Evolutionary conservation across 2,113 vertebrate genomes (phyloP), one percentile per base, ranked within the genome.

Genomic region (Myotis yumanensis): DNA sequence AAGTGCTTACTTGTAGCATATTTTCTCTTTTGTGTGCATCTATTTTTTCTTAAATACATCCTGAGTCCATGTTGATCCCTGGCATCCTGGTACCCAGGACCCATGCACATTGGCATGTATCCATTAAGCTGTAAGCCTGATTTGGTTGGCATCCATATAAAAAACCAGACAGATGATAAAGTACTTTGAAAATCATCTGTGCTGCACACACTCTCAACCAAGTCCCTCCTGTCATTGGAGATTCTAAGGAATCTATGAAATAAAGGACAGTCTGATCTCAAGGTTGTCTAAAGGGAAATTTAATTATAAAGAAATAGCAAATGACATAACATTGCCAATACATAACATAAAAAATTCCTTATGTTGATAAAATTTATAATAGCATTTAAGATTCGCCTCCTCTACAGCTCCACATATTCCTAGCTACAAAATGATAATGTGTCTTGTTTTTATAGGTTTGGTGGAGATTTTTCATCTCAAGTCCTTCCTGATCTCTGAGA

Each of bases 271-370:
- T 64, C 11, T 89, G 57, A 83, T 75, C 43, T 75, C 57, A 86
- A 64, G 18, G 11, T 37, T 75, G 22, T 88, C n/a, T 71, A 54
- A 87, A 81, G 87, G 89, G 40, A 93, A 95, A 84, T 43, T 64
- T 51, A 59, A 83, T 72, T 54, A 25, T 71, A 69, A 90, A 40
- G 28, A 64, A 90, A 71, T 2, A 79, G 20, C 28, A 87, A 72
- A n/a, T 8, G 1, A 62, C 54, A 57, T 37, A 79, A 48, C 23
- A 43, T 15, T 46, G 2, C n/a, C 32, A 48, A 62, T 12, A 30
- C 48, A 28, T 54, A 48, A 62, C 37, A 16, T 10, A 57, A 72
- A 82, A 46, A 48, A n/a, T 46, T 32, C 15, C 62, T 90, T 62
- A 25, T 5, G 17, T n/a, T 75, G 35, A 37, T 43, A 54, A 76